Evolutionary conservation across 2,888 invertebrate genomes (phyloP).

Genomic region (Epsilonema sp.): DNA sequence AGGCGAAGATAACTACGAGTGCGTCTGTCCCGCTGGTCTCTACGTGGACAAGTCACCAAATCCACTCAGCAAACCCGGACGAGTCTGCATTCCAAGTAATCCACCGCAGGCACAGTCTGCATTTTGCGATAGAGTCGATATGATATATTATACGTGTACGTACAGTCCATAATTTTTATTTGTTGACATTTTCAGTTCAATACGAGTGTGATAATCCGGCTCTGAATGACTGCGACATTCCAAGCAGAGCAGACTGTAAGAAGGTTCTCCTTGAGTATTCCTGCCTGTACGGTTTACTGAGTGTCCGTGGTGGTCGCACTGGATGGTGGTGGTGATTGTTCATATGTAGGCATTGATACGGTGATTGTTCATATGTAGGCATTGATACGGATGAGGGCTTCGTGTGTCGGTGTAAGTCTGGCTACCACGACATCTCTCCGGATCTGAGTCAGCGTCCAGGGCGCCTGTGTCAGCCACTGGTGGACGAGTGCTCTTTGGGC

Average conservation of each 20-base stretch:
- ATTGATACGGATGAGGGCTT: conserved; percentile 10
- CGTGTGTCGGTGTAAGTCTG: conserved; percentile 13
- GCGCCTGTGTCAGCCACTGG: conserved; percentile 42
- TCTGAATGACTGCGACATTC: conserved; percentile 18
- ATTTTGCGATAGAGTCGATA: too few species aligned
- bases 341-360: conserved; percentile 9
- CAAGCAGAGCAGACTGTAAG: conserved; percentile 10
- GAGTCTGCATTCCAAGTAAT: conserved; percentile 16
- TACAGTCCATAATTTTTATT: not conserved
- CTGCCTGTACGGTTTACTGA: too few species aligned
- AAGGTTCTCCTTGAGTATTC: too few species aligned
- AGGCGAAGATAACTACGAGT: conserved; percentile 8
- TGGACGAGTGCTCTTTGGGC: conserved; percentile 52
- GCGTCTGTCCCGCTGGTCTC: conserved; percentile 13
- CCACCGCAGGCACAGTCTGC: too few species aligned
- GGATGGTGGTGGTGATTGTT: too few species aligned
- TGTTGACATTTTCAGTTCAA: not conserved
- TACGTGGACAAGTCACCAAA: conserved; percentile 19
- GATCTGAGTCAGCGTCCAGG: conserved; percentile 20
- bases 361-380: too few species aligned
- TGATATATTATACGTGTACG: not conserved
- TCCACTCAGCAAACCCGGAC: conserved; percentile 12
- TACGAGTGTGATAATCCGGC: conserved; percentile 18
- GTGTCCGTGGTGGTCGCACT: too few species aligned
- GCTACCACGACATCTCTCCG: conserved; percentile 26